These are phyloP conservation scores for Hemicrepidius hirtus DNA, from an alignment of 2,888 invertebrate species.

Conservation along the genomic window DNA sequence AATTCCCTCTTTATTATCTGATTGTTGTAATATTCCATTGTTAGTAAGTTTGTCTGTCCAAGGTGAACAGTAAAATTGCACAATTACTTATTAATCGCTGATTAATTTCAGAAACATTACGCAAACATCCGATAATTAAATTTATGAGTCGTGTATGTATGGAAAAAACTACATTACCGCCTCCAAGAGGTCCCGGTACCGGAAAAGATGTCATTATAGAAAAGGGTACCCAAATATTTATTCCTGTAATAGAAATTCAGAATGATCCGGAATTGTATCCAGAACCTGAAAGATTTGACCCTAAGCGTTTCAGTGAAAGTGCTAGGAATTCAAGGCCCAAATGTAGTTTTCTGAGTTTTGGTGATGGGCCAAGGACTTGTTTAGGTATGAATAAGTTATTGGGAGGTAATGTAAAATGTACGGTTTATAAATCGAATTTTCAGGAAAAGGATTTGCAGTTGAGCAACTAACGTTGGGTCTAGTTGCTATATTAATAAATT, in stretches of 20 bases:
- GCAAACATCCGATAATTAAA: constrained; percentile 49
- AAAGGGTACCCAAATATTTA: constrained; percentile 59
- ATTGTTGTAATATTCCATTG: too few relatives aligned
- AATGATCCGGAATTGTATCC: constrained; percentile 63
- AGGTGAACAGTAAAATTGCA: too few relatives aligned
- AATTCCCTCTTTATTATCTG: too few relatives aligned
- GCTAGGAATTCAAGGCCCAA: constrained; percentile 58
- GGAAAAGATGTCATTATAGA: constrained; percentile 48
- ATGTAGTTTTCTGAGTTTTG: constrained; percentile 59
- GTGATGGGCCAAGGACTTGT: constrained; percentile 60
- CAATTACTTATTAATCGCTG: too few relatives aligned
- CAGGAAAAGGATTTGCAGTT: constrained; percentile 69
- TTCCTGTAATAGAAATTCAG: constrained; percentile 64
- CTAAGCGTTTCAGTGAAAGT: constrained; percentile 64
- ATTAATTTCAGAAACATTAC: constrained; percentile 51
- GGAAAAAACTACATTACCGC: constrained; percentile 42
- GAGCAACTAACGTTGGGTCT: constrained; percentile 67
- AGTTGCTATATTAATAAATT: constrained; percentile 53
- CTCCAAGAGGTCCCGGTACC: constrained; percentile 31
- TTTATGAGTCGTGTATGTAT: constrained; percentile 48
- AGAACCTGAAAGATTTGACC: constrained; percentile 67
- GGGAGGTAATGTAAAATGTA: background rate
- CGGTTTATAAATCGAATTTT: constrained; percentile 16
- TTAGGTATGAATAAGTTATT: constrained; percentile 35
- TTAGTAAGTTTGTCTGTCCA: too few relatives aligned